A percentile compares a stretch with the other conserved stretches of the same genome.
Conservation (phyloP, 2,113 vertebrate genomes). For the Prunella himalayana region DNA sequence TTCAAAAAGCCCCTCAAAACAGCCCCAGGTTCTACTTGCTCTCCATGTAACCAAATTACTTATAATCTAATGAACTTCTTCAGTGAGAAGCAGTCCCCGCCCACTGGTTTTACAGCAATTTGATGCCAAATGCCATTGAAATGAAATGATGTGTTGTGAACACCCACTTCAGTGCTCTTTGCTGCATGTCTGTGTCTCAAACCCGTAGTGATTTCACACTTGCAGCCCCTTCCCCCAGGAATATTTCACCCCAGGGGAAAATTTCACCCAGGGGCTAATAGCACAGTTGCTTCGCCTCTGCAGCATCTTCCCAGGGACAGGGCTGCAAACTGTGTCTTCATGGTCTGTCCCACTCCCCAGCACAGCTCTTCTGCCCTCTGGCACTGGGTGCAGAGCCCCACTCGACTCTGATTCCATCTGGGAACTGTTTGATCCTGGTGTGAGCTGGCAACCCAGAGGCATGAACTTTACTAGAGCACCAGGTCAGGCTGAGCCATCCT, state of each 20-base stretch:
- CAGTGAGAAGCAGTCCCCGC: constrained; percentile 24
- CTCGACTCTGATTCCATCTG: accelerated
- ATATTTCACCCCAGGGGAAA: background rate
- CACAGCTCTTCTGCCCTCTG: background rate
- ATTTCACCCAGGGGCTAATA: background rate
- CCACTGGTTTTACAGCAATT: constrained; percentile 44
- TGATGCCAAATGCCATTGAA: constrained; percentile 35
- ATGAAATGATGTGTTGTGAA: background rate
- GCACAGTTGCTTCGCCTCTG: accelerated
- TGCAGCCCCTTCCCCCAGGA: background rate
- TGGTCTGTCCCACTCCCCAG: background rate
- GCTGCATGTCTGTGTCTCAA: background rate
- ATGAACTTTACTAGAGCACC: background rate
- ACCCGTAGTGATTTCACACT: background rate
- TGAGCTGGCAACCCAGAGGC: background rate
- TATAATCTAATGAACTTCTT: constrained; percentile 59
- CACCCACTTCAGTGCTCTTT: constrained; percentile 12
- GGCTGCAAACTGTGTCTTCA: accelerated
- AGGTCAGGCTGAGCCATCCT: background rate
- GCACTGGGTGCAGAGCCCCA: background rate
- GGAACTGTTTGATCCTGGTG: background rate
- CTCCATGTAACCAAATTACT: constrained; percentile 28
- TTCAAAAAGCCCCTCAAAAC: constrained; percentile 17
- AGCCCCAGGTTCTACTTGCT: constrained; percentile 35
- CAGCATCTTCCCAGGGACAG: background rate